Percentiles rank a stretch among this genome's conserved stretches.
Conservation (phyloP, 2,797 vertebrate species). For the Antennarius maculatus region DNA sequence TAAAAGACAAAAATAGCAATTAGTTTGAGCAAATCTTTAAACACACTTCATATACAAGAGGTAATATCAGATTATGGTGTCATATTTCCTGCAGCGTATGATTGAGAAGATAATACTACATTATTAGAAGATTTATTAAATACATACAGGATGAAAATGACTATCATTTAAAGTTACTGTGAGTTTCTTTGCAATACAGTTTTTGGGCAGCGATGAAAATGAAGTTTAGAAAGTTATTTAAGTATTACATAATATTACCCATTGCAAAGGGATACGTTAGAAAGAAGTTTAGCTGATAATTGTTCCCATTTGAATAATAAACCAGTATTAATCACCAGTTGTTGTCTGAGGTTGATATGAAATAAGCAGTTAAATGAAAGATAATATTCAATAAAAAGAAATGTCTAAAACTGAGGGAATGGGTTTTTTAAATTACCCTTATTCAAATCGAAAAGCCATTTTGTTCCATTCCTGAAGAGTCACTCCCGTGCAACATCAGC, state of each 20-base stretch:
- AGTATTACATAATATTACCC: conserved; percentile 18
- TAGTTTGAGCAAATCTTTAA: conserved; percentile 55
- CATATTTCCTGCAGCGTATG: conserved; percentile 44
- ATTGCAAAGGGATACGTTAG: conserved; percentile 8
- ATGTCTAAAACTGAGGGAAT: conserved; percentile 34
- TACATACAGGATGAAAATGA: conserved; percentile 40
- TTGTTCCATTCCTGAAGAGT: conserved; percentile 44
- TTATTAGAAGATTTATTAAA: conserved; percentile 59
- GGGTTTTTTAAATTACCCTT: conserved; percentile 50
- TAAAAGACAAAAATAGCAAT: conserved; percentile 39
- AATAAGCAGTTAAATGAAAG: conserved; percentile 52
- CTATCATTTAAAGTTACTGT: conserved; percentile 39
- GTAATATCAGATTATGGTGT: conserved; percentile 70
- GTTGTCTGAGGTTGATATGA: conserved; percentile 39
- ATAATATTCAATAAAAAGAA: conserved; percentile 39
- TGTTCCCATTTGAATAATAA: conserved; percentile 34
- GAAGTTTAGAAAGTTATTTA: conserved; percentile 18
- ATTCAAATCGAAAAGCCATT: conserved; percentile 53
- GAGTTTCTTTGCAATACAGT: conserved; percentile 30
- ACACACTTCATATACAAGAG: conserved; percentile 57
- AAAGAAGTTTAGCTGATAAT: conserved; percentile 26
- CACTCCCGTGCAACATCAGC: conserved; percentile 51
- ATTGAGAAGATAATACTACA: conserved; percentile 57
- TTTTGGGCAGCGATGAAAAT: conserved; percentile 26
- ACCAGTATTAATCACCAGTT: conserved; percentile 37